A percentile compares a stretch with the other conserved stretches of the same genome.
phyloP scores from a whole-genome alignment of 2,113 vertebrate genomes.

The Thymallus thymallus region DNA sequence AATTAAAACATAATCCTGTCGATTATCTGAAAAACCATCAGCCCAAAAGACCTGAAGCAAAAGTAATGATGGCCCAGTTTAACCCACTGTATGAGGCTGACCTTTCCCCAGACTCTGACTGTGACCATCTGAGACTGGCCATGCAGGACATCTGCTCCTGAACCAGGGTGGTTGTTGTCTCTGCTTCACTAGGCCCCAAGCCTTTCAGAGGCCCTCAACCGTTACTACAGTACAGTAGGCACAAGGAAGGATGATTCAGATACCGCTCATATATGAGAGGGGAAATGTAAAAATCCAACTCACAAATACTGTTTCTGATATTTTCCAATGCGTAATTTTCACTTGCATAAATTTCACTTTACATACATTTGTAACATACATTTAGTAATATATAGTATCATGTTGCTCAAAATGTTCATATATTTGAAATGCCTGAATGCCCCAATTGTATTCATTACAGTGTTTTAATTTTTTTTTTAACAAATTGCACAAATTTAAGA shows the following conservation, averaged over 20 bases:
- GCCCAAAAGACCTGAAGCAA: constrained; percentile 59
- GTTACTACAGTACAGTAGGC: background rate
- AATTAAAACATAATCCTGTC: constrained; percentile 55
- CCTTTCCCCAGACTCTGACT: constrained; percentile 72
- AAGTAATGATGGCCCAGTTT: constrained; percentile 76
- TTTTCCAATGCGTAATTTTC: background rate
- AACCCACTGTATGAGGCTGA: constrained; percentile 78
- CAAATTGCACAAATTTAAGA: no score
- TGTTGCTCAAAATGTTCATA: no score
- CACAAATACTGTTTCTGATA: background rate
- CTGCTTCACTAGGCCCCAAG: constrained; percentile 57
- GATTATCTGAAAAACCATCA: constrained; percentile 30
- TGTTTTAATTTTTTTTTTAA: background rate
- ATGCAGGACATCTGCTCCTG: constrained; percentile 73
- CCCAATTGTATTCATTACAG: no score
- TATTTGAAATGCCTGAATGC: no score
- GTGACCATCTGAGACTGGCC: constrained; percentile 74
- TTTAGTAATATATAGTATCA: no score
- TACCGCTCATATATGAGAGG: background rate
- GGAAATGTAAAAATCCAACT: background rate
- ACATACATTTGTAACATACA: no score
- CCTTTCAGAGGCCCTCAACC: constrained; percentile 35
- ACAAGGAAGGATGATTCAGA: background rate
- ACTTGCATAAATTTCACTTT: background rate
- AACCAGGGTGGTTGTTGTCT: constrained; percentile 62